These are phyloP conservation scores for Parazoanthus darwini DNA, from an alignment of 92 coral and sea anemone genomes.

Conservation along the genomic window DNA sequence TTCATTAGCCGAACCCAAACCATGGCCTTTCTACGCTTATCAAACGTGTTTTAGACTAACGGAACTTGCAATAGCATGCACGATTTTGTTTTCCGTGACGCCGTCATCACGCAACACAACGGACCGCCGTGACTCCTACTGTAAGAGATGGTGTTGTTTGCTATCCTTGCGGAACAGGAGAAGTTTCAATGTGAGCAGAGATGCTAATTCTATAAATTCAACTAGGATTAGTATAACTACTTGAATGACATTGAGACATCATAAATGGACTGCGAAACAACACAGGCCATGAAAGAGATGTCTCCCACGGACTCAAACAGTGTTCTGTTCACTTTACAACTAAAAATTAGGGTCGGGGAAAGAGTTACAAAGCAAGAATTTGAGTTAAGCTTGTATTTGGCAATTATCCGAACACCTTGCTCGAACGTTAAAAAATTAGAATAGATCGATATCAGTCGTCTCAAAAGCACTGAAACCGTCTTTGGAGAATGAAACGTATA, in stretches of 20 bases:
- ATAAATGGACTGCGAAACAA: neutral
- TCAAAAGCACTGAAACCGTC: neutral
- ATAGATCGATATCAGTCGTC: neutral
- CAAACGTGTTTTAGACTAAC: slow-evolving; percentile 33
- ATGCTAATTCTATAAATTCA: neutral
- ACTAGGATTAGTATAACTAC: neutral
- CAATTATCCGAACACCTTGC: neutral
- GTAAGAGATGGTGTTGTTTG: neutral
- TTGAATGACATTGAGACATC: neutral
- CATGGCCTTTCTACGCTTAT: slow-evolving; percentile 32
- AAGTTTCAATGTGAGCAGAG: neutral
- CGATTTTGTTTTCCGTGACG: slow-evolving; percentile 35
- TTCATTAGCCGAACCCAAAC: neutral
- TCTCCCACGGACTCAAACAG: too few relatives aligned
- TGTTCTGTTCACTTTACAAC: too few relatives aligned
- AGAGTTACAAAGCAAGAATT: neutral
- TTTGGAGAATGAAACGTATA: too few relatives aligned
- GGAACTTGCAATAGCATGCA: slow-evolving; percentile 38
- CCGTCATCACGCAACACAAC: slow-evolving; percentile 4
- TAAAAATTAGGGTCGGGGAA: too few relatives aligned
- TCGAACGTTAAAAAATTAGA: neutral
- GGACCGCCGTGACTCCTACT: neutral
- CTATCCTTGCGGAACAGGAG: neutral
- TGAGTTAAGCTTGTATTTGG: neutral
- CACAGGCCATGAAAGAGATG: too few relatives aligned